Conservation (phyloP, 2,113 vertebrate genomes). For the Callopanchax toddi region DNA sequence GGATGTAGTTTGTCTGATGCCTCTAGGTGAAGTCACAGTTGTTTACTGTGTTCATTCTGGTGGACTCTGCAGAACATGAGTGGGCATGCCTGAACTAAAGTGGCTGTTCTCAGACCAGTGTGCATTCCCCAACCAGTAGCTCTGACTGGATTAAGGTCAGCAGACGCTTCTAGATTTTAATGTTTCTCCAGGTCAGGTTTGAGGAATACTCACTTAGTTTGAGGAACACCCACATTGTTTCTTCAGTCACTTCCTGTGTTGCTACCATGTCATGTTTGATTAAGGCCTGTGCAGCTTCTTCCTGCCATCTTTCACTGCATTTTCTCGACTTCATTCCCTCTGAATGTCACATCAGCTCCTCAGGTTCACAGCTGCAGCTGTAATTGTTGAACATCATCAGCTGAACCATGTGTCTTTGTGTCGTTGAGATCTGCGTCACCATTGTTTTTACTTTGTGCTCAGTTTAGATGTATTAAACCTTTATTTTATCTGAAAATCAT, state of each 20-base stretch:
- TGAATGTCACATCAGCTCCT: conserved; percentile 33
- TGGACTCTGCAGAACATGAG: conserved; percentile 1
- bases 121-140: not conserved
- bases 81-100: not conserved
- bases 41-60: conserved; percentile 16
- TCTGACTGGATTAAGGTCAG: not conserved
- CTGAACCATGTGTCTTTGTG: conserved; percentile 13
- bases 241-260: conserved; percentile 38
- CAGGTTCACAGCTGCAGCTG: conserved; percentile 38
- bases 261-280: conserved; percentile 53
- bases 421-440: not conserved
- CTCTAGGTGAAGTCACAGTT: not conserved
- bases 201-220: not conserved
- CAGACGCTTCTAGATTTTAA: too few relatives aligned
- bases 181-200: too few relatives aligned
- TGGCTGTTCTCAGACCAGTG: not conserved
- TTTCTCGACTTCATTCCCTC: conserved; percentile 28
- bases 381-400: conserved; percentile 26
- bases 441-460: not conserved
- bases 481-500: not conserved
- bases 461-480: not conserved
- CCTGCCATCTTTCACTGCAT: conserved; percentile 20
- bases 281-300: conserved; percentile 73
- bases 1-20: not conserved
- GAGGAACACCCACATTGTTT: not conserved